Evolutionary conservation across 2,888 invertebrate genomes (phyloP), one percentile per base, ranked within the genome.

Genomic region (Nyleta sp.): DNA sequence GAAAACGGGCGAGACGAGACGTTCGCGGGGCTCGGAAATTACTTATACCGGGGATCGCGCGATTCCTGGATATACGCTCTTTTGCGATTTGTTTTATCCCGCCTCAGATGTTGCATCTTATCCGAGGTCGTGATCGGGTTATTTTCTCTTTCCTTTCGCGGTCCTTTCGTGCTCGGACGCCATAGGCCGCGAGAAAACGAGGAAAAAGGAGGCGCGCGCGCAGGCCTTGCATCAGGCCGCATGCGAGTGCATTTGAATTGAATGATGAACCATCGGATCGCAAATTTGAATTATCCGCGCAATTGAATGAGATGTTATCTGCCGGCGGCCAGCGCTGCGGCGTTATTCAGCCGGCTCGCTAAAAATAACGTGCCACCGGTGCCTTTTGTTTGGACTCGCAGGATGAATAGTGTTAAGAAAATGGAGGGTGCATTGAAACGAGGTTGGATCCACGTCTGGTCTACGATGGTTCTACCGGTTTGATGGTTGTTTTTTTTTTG

Each of bases 81-180:
- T 60, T 46, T 62, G 28, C 55, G 33, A 62, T 75, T 68, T 62
- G 72, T 62, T 75, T 68, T 59, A 55, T 53, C 59, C 74, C 74
- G 68, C 60, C 74, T 67, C 60, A 53, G 50, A 70, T 57, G 55
- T 70, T 57, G 33, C 64, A 62, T 68, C 64, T 76, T 68, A 70
- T 70, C 75, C 75, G 70, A 70, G 70, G 70, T 62, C 70, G 75
- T 57, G 70, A 76, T 70, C 75, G 67, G 57, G 65, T 67, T 74
- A 67, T 67, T 74, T 65, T 74, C 67, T 40, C 42, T 40, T 31
- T 44, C 38, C 50, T 28, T 48, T 50, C 57, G 55, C 59, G 57
- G 40, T 38, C 42, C 59, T 57, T 65, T 57, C 67, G 40, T 53
- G 65, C 52, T 65, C 52, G 31, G 48, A 52, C 65, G 50, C 35